Percentiles rank a stretch among this genome's conserved stretches.
Evolutionary conservation across 1,140 invertebrate genomes (phyloP).

Genomic region (Cecropterus lyciades): DNA sequence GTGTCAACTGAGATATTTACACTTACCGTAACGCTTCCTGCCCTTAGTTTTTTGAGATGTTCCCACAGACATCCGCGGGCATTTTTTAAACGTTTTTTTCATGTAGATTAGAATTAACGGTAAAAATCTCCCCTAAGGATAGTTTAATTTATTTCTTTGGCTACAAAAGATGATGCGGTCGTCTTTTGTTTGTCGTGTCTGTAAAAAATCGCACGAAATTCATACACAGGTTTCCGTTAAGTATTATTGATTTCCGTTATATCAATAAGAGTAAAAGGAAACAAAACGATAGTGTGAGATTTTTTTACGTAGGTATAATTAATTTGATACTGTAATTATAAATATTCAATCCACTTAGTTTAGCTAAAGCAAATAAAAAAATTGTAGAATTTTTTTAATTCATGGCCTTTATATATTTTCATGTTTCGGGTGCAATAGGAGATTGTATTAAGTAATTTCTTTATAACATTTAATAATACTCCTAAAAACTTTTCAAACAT

Average conservation of each 20-base stretch:
- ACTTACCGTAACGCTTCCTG: constrained; percentile 69
- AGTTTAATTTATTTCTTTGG: constrained; percentile 81
- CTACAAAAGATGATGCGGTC: constrained; percentile 77
- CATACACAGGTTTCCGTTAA: constrained; percentile 20
- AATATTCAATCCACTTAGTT: too few species aligned
- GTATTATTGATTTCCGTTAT: constrained; percentile 28
- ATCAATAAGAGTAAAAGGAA: neutral
- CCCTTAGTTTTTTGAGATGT: constrained; percentile 65
- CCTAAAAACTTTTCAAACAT: neutral
- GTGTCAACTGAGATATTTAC: constrained; percentile 75
- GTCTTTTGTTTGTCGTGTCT: constrained; percentile 62
- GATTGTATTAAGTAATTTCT: too few species aligned
- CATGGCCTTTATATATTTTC: too few species aligned
- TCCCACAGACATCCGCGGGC: constrained; percentile 73
- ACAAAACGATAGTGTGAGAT: too few species aligned
- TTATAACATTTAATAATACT: too few species aligned
- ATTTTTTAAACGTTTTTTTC: constrained; percentile 71
- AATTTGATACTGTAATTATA: too few species aligned
- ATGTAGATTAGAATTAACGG: constrained; percentile 79
- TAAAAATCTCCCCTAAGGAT: constrained; percentile 81
- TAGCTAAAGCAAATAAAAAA: too few species aligned
- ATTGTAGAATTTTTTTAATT: too few species aligned
- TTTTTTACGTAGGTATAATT: too few species aligned
- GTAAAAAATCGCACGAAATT: constrained; percentile 53
- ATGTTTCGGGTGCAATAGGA: too few species aligned